Base-by-base conservation (phyloP, 2,888 invertebrate genomes). In the Dastarcus helophoroides region DNA sequence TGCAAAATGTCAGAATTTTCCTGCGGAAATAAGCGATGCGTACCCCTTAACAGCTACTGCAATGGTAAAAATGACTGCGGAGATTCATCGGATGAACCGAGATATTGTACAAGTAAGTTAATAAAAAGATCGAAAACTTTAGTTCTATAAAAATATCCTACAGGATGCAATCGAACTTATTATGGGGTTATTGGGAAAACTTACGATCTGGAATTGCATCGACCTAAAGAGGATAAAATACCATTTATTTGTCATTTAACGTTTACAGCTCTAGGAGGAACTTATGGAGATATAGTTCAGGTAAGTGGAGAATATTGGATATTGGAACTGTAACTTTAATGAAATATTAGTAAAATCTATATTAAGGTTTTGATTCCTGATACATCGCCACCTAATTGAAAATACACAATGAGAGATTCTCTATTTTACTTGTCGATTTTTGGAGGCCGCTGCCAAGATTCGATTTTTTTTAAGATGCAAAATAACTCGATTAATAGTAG, bases 111-210 rank as follows among this genome's bases (percentile, higher is more conserved):
- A 58, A 78, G 84, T 84, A 62, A 81, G 83, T 77, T n/a, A n/a
- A n/a, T n/a, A n/a, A n/a, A n/a, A n/a, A n/a, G n/a, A n/a, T n/a
- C n/a, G n/a, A n/a, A n/a, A n/a, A n/a, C 10, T 3, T 16, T 8
- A 27, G 17, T 19, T 19, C 8, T 19, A 19, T 6, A 6, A 7
- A 19, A 19, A 19, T 7, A 7, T 19, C 19, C 19, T 19, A 19
- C 71, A 85, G 85, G 79, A 28, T 91, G 90, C 65, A 90, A 90
- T 64, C 76, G 79, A 53, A 90, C 91, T 3, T 90, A 89, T 62
- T 86, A 81, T 48, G 90, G 89, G 2, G 84, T 89, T 52, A 76
- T 85, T 31, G 89, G 86, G 4, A 76, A 80, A 48, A 88, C 88
- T 2, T 89, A 90, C 58, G 79, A 84, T 47, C 54, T 90, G 61